Evolutionary conservation across 1,140 invertebrate genomes (phyloP), one percentile per base, ranked within the genome.

Genomic region (Diachasmimorpha longicaudata): DNA sequence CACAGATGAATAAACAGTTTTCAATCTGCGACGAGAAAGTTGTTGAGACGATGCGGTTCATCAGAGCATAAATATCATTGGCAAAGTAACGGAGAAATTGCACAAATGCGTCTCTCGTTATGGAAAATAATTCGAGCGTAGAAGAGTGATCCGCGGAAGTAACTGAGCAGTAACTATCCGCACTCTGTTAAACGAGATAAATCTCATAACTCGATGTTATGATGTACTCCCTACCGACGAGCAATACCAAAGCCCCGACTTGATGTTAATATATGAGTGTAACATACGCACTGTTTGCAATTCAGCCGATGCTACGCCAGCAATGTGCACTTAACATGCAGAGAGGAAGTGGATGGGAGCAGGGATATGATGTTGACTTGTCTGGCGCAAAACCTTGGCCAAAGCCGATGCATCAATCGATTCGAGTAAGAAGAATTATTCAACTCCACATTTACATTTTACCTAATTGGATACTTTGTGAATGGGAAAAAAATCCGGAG

Each of bases 41-140:
- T 44, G 11, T 8, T 70, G 82, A 82, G 83, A 81, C 82, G 84
- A 83, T 81, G 83, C 82, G 83, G 79, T 82, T 83, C 82, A 85
- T 83, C 79, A 81, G 81, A 85, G 83, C 85, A 85, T 85, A 85
- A 85, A 86, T 85, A 83, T 85, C 80, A 77, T 76, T 70, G 71
- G 42, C 21, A 39, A 63, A 36, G 19, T 73, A 67, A 73, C 72
- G 72, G 72, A 67, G 21, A 25, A 67, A 67, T 55, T 68, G 70
- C 70, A 70, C 74, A 75, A 73, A 72, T 68, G 74, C 31, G 31
- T 44, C 73, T 72, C 70, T 78, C 77, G 70, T 69, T 74, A 69
- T 74, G 72, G 75, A 70, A 77, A 78, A 80, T 72, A 78, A 78
- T 80, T 77, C 76, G 77, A 79, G 79, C 52, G 77, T 77, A 67